Evolutionary conservation across 2,113 vertebrate genomes (phyloP).

Genomic region (Sinosuthora webbiana): DNA sequence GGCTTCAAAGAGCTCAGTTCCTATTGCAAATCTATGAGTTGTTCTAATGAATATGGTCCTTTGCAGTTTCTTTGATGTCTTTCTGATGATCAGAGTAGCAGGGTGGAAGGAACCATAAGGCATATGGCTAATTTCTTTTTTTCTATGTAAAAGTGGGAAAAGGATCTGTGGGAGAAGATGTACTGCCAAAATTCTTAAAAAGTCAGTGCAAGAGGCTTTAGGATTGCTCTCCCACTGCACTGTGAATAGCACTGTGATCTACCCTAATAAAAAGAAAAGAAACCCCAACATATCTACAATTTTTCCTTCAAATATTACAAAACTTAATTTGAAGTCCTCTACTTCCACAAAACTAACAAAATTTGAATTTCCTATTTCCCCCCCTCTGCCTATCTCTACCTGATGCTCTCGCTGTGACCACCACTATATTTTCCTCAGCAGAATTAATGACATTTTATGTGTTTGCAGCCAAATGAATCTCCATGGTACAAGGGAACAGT

Average conservation of each 20-base stretch:
- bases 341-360: not conserved
- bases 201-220: not conserved
- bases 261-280: not conserved
- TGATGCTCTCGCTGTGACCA: not conserved
- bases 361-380: not conserved
- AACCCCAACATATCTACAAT: rapidly evolving
- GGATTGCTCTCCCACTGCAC: not conserved
- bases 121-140: not conserved
- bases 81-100: not conserved
- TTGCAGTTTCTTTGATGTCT: not conserved
- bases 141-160: not conserved
- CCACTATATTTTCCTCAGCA: not conserved
- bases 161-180: not conserved
- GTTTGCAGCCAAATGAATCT: not conserved
- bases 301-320: not conserved
- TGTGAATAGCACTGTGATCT: not conserved
- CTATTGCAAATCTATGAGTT: not conserved
- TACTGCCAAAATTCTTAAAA: not conserved
- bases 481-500: not conserved
- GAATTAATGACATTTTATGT: not conserved
- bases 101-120: not conserved
- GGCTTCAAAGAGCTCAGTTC: not conserved
- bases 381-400: not conserved
- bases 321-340: not conserved
- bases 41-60: not conserved